These are phyloP conservation scores for Triops longicaudatus DNA, from an alignment of 1,140 invertebrate species.

Conservation along the genomic window DNA sequence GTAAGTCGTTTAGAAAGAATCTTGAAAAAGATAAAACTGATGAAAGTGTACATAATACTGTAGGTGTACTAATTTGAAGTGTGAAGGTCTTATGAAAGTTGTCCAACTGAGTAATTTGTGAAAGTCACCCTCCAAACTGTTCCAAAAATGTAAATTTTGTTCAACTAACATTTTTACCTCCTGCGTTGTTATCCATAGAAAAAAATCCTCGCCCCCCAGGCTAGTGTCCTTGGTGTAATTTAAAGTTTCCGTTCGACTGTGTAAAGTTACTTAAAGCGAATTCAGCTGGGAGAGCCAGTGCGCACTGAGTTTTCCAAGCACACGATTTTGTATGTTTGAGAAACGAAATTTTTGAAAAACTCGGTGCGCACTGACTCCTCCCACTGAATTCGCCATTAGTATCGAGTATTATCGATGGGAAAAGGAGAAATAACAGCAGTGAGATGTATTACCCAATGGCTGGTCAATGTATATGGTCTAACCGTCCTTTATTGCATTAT, in stretches of 20 bases:
- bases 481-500: conserved; percentile 5
- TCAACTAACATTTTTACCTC: background rate
- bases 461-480: background rate
- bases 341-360: too few species aligned
- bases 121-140: too few species aligned
- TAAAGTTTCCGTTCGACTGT: background rate
- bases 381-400: too few species aligned
- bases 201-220: too few species aligned
- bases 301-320: too few species aligned
- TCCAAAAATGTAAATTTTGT: too few species aligned
- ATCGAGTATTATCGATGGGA: background rate
- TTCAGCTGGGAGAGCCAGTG: too few species aligned
- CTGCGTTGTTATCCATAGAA: background rate
- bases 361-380: too few species aligned
- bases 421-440: background rate
- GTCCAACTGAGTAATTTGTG: background rate
- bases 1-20: too few species aligned
- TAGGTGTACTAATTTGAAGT: background rate
- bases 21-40: too few species aligned
- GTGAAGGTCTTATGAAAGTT: background rate
- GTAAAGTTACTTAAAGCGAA: background rate
- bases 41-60: too few species aligned
- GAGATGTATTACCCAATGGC: background rate
- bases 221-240: background rate
- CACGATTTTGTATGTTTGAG: too few species aligned